These are phyloP conservation scores for Lamellibrachia columna DNA, from an alignment of 2,888 invertebrate species.

Conservation along the genomic window DNA sequence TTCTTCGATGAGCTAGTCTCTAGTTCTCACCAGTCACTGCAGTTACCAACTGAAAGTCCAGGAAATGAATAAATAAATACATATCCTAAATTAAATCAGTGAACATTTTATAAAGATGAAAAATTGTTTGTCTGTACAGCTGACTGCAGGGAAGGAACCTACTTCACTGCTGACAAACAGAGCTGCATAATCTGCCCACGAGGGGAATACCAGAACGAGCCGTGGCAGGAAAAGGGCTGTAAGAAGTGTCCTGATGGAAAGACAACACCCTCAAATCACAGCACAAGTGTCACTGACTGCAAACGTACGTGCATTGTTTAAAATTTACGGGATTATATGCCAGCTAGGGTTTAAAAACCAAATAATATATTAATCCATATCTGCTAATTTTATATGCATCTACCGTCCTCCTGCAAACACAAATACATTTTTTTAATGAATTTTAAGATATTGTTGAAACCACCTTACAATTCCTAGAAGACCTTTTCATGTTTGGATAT, in stretches of 20 bases:
- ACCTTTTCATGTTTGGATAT: too few species aligned
- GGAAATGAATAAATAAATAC: too few species aligned
- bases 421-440: too few species aligned
- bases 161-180: neutral
- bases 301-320: neutral
- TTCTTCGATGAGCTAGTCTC: too few species aligned
- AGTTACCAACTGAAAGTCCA: too few species aligned
- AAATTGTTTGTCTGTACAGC: neutral
- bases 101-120: too few species aligned
- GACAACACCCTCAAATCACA: too few species aligned
- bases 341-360: neutral
- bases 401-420: too few species aligned
- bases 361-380: neutral
- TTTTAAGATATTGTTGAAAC: too few species aligned
- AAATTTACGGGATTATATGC: neutral
- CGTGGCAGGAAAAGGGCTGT: neutral
- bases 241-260: neutral
- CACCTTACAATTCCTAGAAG: too few species aligned
- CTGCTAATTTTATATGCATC: neutral
- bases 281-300: neutral
- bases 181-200: neutral
- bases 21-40: too few species aligned
- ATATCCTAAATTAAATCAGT: too few species aligned
- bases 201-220: neutral
- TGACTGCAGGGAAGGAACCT: neutral